Percentiles rank a stretch among this genome's conserved stretches.
Conservation (phyloP, 2,113 vertebrate species). For the Balaeniceps rex region DNA sequence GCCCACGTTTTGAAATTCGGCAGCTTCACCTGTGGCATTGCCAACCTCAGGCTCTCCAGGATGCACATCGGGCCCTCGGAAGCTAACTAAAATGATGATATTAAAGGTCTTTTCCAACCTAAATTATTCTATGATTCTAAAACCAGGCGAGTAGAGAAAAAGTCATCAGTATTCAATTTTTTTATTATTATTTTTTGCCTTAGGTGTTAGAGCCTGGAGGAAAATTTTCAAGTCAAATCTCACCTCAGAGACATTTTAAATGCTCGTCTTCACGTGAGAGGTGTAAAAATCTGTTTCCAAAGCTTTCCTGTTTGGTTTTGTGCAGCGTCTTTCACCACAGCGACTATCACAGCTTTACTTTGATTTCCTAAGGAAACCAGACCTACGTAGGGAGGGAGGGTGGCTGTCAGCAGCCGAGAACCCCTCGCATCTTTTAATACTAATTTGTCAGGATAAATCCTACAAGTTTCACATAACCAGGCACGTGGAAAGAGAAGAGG, state of each 20-base stretch:
- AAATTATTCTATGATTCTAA: not conserved
- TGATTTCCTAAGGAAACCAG: not conserved
- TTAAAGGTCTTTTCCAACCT: not conserved
- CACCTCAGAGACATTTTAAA: not conserved
- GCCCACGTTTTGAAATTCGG: not conserved
- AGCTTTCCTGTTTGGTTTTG: not conserved
- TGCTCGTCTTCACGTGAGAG: not conserved
- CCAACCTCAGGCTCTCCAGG: not conserved
- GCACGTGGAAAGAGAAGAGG: not conserved
- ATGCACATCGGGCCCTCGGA: not conserved
- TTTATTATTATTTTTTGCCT: not conserved
- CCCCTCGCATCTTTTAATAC: not conserved
- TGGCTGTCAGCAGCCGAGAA: not conserved
- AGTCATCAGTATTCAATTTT: not conserved
- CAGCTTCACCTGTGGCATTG: fast-evolving
- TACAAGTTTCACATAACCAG: not conserved
- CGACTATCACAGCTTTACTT: not conserved
- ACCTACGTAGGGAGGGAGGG: fast-evolving
- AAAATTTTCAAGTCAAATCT: not conserved
- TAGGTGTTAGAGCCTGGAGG: not conserved
- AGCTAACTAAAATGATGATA: not conserved
- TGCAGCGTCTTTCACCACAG: not conserved
- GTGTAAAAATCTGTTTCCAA: not conserved
- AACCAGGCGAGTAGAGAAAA: not conserved
- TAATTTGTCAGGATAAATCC: not conserved